Percentiles rank a stretch among this genome's conserved stretches.
phyloP scores from a whole-genome alignment of 2,888 invertebrate genomes.

The Athalia cordata region DNA sequence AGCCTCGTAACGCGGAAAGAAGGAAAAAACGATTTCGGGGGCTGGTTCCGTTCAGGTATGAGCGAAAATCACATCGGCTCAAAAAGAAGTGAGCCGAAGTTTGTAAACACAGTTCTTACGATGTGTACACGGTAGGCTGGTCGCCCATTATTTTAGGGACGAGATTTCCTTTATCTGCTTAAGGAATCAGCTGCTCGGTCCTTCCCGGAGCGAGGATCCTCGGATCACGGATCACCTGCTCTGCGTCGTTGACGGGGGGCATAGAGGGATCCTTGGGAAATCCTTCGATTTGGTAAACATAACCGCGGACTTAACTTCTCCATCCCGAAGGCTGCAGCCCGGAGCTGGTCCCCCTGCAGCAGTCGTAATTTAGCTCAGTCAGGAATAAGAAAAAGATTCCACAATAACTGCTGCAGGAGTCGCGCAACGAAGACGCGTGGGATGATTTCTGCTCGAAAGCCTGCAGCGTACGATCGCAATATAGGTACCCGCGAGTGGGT shows the following conservation, averaged over 20 bases:
- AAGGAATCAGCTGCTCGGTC: conserved; percentile 70
- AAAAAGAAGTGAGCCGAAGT: conserved; percentile 51
- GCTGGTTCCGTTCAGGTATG: background rate
- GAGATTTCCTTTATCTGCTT: conserved; percentile 67
- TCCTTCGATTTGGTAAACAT: conserved; percentile 53
- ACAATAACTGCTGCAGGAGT: no score
- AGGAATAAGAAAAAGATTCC: no score
- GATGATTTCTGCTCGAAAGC: no score
- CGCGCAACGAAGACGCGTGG: no score
- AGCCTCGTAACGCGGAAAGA: no score
- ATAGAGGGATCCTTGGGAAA: conserved; percentile 51
- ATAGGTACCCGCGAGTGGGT: no score
- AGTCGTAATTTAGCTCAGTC: no score
- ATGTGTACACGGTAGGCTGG: conserved; percentile 66
- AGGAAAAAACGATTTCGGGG: no score
- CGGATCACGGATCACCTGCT: conserved; percentile 63
- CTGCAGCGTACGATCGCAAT: no score
- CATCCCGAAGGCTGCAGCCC: background rate
- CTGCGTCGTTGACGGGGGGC: conserved; percentile 50
- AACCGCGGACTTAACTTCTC: background rate
- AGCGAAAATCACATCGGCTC: conserved; percentile 26
- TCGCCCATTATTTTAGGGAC: conserved; percentile 68
- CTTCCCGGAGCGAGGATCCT: background rate
- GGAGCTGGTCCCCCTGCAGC: no score
- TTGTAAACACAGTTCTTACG: conserved; percentile 63